A percentile compares a stretch with the other conserved stretches of the same genome.
Evolutionary conservation across 2,888 invertebrate genomes (phyloP).

Genomic region (Danaus chrysippus): DNA sequence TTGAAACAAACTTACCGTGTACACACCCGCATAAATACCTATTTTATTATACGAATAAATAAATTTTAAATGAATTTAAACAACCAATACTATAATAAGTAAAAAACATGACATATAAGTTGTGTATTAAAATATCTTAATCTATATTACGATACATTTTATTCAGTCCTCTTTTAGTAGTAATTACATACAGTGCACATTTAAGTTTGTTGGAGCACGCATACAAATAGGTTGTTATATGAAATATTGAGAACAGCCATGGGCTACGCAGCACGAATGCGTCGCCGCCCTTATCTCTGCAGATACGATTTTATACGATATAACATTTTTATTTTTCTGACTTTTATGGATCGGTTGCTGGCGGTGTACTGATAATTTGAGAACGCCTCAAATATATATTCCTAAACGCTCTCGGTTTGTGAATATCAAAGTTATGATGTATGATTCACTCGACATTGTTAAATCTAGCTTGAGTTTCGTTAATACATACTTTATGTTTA

Average conservation of each 20-base stretch:
- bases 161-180: constrained; percentile 46
- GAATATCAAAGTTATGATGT: constrained; percentile 17
- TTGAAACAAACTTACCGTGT: too few relatives aligned
- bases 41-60: too few relatives aligned
- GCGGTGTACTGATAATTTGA: constrained; percentile 72
- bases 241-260: constrained; percentile 73
- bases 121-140: constrained; percentile 4
- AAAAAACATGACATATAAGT: not conserved
- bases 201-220: constrained; percentile 67
- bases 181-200: constrained; percentile 71
- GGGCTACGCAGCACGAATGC: constrained; percentile 65
- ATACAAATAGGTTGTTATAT: constrained; percentile 76
- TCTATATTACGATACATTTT: not conserved
- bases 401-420: constrained; percentile 27
- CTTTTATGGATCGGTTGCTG: constrained; percentile 75
- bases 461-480: constrained; percentile 32
- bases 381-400: constrained; percentile 42
- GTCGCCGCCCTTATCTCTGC: constrained; percentile 70
- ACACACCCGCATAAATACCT: too few relatives aligned
- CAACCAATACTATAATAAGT: too few relatives aligned
- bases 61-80: too few relatives aligned
- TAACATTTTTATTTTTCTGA: constrained; percentile 71
- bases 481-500: constrained; percentile 32
- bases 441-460: constrained; percentile 30
- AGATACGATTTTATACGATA: constrained; percentile 75